Conservation (phyloP, 2,113 vertebrate genomes). For the Scomber japonicus region DNA sequence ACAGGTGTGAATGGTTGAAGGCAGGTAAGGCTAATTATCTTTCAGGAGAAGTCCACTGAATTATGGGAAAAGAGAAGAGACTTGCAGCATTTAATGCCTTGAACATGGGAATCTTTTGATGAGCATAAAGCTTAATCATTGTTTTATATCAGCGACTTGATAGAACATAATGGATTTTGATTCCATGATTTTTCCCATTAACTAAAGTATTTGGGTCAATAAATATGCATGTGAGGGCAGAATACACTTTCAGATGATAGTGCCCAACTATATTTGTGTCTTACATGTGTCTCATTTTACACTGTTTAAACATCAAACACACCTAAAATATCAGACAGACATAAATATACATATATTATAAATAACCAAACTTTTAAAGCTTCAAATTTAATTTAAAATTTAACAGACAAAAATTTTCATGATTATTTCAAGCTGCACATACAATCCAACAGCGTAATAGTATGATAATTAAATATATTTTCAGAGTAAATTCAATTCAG, state of each 20-base stretch:
- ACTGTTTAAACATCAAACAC: background rate
- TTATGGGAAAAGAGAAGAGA: background rate
- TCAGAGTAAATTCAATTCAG: too few species aligned
- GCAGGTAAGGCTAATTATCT: slow-evolving; percentile 11
- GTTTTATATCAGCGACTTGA: slow-evolving; percentile 4
- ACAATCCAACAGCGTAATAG: too few species aligned
- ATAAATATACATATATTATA: too few species aligned
- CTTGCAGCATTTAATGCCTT: background rate
- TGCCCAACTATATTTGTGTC: background rate
- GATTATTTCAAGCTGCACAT: too few species aligned
- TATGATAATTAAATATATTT: too few species aligned
- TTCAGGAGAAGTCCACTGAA: background rate
- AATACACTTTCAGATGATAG: background rate
- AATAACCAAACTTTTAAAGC: too few species aligned
- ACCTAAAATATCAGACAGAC: background rate
- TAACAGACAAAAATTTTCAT: too few species aligned
- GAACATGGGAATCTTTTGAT: background rate
- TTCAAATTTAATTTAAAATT: background rate
- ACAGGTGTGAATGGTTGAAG: slow-evolving; percentile 25
- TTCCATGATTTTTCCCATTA: too few species aligned
- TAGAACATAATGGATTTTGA: background rate
- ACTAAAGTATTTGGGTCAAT: background rate
- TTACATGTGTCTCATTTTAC: too few species aligned
- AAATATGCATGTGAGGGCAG: background rate
- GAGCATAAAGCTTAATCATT: background rate